phyloP scores from a whole-genome alignment of 2,888 invertebrate genomes.

The Drosophila neotestacea region DNA sequence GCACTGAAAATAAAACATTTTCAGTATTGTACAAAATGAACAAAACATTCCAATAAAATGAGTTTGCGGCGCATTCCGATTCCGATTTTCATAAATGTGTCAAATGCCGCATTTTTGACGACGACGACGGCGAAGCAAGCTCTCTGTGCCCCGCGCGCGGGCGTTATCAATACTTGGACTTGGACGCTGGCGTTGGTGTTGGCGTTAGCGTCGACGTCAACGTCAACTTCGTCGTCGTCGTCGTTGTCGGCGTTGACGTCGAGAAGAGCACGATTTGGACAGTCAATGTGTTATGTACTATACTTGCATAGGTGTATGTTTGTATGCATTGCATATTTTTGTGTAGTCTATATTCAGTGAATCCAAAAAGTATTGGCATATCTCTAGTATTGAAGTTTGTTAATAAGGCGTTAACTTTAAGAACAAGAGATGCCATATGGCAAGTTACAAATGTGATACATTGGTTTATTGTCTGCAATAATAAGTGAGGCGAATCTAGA shows the following conservation, averaged over 20 bases:
- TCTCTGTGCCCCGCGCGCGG: slow-evolving; percentile 34
- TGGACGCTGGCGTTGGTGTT: slow-evolving; percentile 27
- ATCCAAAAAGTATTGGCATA: too few relatives aligned
- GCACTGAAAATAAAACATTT: slow-evolving; percentile 63
- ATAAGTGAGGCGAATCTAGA: too few relatives aligned
- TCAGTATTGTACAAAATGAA: slow-evolving; percentile 56
- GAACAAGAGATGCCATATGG: too few relatives aligned
- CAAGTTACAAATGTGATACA: too few relatives aligned
- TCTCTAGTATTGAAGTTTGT: too few relatives aligned
- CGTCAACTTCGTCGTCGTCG: not conserved
- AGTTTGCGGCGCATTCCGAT: slow-evolving; percentile 76
- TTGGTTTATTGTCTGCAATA: too few relatives aligned
- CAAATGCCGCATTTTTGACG: slow-evolving; percentile 78
- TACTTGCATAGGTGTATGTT: slow-evolving; percentile 23
- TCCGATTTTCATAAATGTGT: slow-evolving; percentile 81
- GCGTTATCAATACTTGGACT: slow-evolving; percentile 53
- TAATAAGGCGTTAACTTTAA: too few relatives aligned
- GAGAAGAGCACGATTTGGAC: slow-evolving; percentile 54
- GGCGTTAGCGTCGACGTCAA: slow-evolving; percentile 6
- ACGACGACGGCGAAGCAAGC: slow-evolving; percentile 33
- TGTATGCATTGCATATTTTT: slow-evolving; percentile 51
- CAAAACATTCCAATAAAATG: slow-evolving; percentile 79
- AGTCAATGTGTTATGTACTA: slow-evolving; percentile 44
- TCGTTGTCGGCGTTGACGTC: slow-evolving; percentile 24
- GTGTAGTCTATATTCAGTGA: not conserved